These are phyloP conservation scores for Euwallacea similis DNA, from an alignment of 1,140 invertebrate genomes.

Conservation along the genomic window DNA sequence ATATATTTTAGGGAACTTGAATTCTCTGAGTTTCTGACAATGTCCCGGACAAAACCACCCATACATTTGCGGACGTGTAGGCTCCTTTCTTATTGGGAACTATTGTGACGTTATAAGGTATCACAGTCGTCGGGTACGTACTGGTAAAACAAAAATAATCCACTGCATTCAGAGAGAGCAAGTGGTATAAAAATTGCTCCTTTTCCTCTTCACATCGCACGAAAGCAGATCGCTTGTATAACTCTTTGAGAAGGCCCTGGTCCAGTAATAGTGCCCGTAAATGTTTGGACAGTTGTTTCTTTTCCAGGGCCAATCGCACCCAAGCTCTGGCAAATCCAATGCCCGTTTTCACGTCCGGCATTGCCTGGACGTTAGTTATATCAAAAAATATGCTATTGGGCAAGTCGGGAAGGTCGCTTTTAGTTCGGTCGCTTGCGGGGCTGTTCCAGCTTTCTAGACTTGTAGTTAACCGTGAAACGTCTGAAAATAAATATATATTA, in stretches of 20 bases:
- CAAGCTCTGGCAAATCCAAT: constrained; percentile 97
- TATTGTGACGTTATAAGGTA: constrained; percentile 91
- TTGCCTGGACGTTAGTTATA: constrained; percentile 92
- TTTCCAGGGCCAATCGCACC: constrained; percentile 95
- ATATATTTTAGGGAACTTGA: constrained; percentile 78
- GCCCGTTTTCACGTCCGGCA: constrained; percentile 97
- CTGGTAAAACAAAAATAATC: constrained; percentile 99
- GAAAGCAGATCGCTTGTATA: constrained; percentile 96
- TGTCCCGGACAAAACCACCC: constrained; percentile 90
- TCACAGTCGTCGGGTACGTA: constrained; percentile 90
- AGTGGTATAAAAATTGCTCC: constrained; percentile 96
- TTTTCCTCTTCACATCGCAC: constrained; percentile 96
- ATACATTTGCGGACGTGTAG: constrained; percentile 88
- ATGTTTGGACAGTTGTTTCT: constrained; percentile 94
- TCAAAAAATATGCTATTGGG: constrained; percentile 87
- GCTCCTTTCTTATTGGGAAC: constrained; percentile 84
- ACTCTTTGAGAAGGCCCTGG: constrained; percentile 79
- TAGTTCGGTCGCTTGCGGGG: constrained; percentile 44
- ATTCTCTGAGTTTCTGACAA: constrained; percentile 87
- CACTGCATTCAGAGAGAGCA: constrained; percentile 95
- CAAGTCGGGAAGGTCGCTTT: constrained; percentile 64
- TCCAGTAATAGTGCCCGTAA: constrained; percentile 87
- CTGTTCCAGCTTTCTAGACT: constrained; percentile 56
- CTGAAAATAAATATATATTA: constrained; percentile 58
- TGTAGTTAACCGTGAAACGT: constrained; percentile 76